phyloP scores from a whole-genome alignment of 2,797 vertebrate species.

The Acipenser ruthenus region DNA sequence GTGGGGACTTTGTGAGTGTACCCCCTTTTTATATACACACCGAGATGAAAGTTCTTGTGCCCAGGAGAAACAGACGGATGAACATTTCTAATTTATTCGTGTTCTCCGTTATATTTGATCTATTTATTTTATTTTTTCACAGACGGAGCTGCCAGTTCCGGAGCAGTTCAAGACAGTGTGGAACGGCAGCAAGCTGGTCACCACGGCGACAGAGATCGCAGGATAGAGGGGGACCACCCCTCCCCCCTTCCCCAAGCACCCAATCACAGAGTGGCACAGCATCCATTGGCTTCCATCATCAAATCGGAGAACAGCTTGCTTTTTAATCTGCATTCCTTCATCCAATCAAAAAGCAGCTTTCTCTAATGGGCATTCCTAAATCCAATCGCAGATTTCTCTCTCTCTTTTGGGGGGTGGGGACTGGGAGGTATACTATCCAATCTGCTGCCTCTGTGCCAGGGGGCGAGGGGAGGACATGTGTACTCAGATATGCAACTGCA shows the following conservation, averaged over 20 bases:
- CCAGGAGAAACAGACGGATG: neutral
- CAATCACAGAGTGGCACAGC: conserved; percentile 43
- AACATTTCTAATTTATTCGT: neutral
- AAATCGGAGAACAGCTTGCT: conserved; percentile 13
- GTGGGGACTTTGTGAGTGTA: too few species aligned
- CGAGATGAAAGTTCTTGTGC: too few species aligned
- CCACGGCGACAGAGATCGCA: conserved; percentile 84
- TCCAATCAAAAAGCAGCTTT: conserved; percentile 46
- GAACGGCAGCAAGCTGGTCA: conserved; percentile 87
- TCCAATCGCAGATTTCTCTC: conserved; percentile 49
- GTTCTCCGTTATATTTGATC: neutral
- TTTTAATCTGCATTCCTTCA: conserved; percentile 18
- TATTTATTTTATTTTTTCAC: conserved; percentile 23
- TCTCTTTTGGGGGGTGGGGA: too few species aligned
- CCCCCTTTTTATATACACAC: too few species aligned
- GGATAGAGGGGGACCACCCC: conserved; percentile 56
- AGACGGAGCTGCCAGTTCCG: conserved; percentile 86
- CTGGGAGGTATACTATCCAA: too few species aligned
- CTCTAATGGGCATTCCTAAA: conserved; percentile 47
- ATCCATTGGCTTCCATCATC: conserved; percentile 18
- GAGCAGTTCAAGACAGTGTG: conserved; percentile 97
- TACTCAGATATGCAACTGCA: too few species aligned
- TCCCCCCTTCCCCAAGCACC: conserved; percentile 34
- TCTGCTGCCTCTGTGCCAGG: too few species aligned
- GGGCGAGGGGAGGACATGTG: too few species aligned